Evolutionary conservation across 2,888 invertebrate genomes (phyloP).

Genomic region (Heliconius ethilla): DNA sequence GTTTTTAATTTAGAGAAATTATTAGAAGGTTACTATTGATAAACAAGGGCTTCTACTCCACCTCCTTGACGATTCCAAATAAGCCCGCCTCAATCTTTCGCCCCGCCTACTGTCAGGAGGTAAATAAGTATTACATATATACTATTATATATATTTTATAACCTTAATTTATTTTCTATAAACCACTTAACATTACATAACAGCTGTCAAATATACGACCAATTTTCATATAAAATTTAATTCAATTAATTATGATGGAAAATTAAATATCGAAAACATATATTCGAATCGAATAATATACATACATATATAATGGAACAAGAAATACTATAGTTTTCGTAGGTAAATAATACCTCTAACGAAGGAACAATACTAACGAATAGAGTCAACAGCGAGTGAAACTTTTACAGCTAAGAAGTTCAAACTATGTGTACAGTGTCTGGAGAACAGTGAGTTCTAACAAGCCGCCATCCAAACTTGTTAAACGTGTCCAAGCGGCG

Average conservation of each 20-base stretch:
- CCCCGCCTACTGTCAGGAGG: slow-evolving; percentile 76
- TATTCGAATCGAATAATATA: background rate
- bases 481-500: slow-evolving; percentile 61
- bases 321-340: background rate
- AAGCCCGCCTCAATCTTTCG: slow-evolving; percentile 78
- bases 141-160: slow-evolving; percentile 58
- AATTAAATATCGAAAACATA: background rate
- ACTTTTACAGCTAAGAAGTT: slow-evolving; percentile 75
- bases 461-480: slow-evolving; percentile 76
- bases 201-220: background rate
- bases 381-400: slow-evolving; percentile 73
- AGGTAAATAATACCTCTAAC: slow-evolving; percentile 51
- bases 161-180: slow-evolving; percentile 1
- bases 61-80: slow-evolving; percentile 79
- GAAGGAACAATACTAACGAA: slow-evolving; percentile 58
- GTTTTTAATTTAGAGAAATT: background rate
- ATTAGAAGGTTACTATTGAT: slow-evolving; percentile 58
- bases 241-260: background rate
- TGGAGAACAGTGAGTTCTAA: slow-evolving; percentile 69
- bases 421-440: slow-evolving; percentile 74
- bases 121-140: slow-evolving; percentile 73
- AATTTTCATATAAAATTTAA: background rate
- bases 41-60: slow-evolving; percentile 71
- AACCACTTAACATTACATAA: background rate
- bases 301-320: background rate